These are phyloP conservation scores for Andrena trimmerana DNA, from an alignment of 2,888 invertebrate species.

Conservation along the genomic window DNA sequence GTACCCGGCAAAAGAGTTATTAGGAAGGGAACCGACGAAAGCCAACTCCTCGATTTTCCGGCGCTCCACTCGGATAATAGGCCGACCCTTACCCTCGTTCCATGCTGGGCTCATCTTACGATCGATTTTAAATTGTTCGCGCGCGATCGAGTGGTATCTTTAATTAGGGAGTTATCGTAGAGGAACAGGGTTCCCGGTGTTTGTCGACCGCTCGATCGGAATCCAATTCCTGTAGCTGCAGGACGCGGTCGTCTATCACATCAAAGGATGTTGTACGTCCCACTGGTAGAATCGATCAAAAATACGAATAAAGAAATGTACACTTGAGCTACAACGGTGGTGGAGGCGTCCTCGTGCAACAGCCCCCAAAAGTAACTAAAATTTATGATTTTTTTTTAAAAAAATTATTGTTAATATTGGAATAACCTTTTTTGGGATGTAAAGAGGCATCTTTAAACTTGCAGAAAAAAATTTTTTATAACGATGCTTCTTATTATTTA, in stretches of 20 bases:
- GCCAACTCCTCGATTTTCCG: slow-evolving; percentile 48
- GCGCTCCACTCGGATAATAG: slow-evolving; percentile 43
- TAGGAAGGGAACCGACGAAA: slow-evolving; percentile 61
- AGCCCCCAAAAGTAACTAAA: too few species aligned
- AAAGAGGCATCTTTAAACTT: too few species aligned
- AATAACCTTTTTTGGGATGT: too few species aligned
- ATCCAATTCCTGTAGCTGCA: slow-evolving; percentile 27
- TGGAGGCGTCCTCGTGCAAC: neutral
- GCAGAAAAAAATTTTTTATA: too few species aligned
- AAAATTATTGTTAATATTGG: too few species aligned
- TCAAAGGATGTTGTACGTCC: neutral
- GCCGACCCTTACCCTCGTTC: slow-evolving; percentile 23
- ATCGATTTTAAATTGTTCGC: slow-evolving; percentile 47
- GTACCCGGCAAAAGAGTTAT: slow-evolving; percentile 77
- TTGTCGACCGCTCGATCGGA: slow-evolving; percentile 36
- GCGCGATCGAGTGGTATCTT: slow-evolving; percentile 37
- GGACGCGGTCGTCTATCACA: slow-evolving; percentile 8
- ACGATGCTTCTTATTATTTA: too few species aligned
- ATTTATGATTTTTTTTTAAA: too few species aligned
- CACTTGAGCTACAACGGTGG: neutral
- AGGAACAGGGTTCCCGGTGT: slow-evolving; percentile 17
- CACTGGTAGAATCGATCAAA: neutral
- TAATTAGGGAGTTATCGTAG: slow-evolving; percentile 39
- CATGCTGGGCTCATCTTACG: slow-evolving; percentile 24
- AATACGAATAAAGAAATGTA: neutral